Conservation (phyloP, 2,113 vertebrate species). For the Zingel zingel region DNA sequence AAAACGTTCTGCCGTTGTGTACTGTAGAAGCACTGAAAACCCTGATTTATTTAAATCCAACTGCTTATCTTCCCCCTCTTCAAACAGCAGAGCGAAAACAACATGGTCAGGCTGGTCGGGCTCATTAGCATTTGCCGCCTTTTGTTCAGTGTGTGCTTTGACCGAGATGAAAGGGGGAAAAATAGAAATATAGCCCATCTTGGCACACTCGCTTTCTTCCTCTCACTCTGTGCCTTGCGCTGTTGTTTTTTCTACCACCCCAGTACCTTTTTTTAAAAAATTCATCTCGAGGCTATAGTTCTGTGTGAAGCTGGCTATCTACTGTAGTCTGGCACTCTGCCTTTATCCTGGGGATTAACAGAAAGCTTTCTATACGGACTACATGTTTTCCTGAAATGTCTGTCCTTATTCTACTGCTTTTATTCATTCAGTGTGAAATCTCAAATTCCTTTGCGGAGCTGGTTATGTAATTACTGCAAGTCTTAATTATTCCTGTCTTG, state of each 20-base stretch:
- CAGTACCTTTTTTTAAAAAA: constrained; percentile 21
- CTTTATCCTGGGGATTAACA: constrained; percentile 39
- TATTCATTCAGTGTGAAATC: constrained; percentile 58
- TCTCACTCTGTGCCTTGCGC: constrained; percentile 22
- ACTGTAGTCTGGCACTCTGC: constrained; percentile 19
- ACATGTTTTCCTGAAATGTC: constrained; percentile 36
- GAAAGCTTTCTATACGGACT: constrained; percentile 24
- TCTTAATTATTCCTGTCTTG: constrained; percentile 36
- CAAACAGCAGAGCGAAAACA: constrained; percentile 36
- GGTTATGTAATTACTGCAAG: constrained; percentile 48
- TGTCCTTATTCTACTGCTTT: constrained; percentile 31
- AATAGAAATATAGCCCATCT: constrained; percentile 47
- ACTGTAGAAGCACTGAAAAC: neutral
- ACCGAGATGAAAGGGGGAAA: constrained; percentile 57
- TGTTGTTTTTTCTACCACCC: constrained; percentile 32
- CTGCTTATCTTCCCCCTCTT: constrained; percentile 21
- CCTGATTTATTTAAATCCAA: constrained; percentile 46
- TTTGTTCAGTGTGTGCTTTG: constrained; percentile 59
- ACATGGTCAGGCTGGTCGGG: neutral
- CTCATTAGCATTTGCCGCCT: constrained; percentile 52
- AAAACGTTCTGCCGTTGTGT: neutral
- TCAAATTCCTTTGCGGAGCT: constrained; percentile 29
- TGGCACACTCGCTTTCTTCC: constrained; percentile 15
- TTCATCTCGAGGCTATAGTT: constrained; percentile 44
- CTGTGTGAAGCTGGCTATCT: constrained; percentile 32